These are phyloP conservation scores for Labeo catla DNA, from an alignment of 2,113 vertebrate species.

Conservation along the genomic window DNA sequence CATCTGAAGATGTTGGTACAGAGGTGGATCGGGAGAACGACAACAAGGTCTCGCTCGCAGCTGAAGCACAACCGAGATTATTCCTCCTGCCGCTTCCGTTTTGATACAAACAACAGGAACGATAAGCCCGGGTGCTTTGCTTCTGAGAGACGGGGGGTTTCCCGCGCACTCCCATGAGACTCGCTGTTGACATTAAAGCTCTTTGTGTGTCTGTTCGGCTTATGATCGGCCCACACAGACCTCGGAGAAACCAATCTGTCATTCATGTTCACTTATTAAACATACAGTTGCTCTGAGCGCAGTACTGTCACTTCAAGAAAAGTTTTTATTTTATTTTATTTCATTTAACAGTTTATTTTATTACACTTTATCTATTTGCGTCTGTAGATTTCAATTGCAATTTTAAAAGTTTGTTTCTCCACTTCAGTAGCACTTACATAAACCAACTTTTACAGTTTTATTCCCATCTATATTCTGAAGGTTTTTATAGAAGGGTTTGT, in stretches of 20 bases:
- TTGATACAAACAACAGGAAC: not conserved
- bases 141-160: not conserved
- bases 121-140: not conserved
- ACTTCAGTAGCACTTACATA: not conserved
- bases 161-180: not conserved
- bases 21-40: not conserved
- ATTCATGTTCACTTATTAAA: not conserved
- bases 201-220: not conserved
- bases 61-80: not conserved
- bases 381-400: not conserved
- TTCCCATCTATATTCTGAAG: no score
- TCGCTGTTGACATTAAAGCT: constrained; percentile 6
- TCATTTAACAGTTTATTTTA: not conserved
- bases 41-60: not conserved
- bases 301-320: not conserved
- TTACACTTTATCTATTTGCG: not conserved
- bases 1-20: not conserved
- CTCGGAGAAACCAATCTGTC: not conserved
- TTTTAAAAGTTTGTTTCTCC: not conserved
- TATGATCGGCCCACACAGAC: not conserved
- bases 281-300: not conserved
- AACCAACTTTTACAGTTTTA: not conserved
- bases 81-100: constrained; percentile 6
- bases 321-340: no score
- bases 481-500: no score